Percentiles rank a stretch among this genome's conserved stretches.
Evolutionary conservation across 2,113 vertebrate species (phyloP).

Genomic region (Actenoides hombroni): DNA sequence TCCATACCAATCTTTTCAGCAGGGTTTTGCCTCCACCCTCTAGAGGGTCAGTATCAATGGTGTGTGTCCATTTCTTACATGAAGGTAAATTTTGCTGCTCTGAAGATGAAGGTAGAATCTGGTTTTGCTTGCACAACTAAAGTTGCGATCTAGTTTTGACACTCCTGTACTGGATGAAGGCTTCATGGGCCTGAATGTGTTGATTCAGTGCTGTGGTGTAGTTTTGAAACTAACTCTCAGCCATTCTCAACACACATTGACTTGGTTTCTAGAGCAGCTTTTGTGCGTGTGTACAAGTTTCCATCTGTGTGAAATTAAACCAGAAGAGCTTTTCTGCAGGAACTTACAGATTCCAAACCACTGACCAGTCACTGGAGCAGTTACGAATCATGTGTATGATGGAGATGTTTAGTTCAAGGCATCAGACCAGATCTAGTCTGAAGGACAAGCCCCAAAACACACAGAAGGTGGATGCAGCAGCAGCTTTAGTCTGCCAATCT

Average conservation of each 20-base stretch:
- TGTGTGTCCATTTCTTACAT: not conserved
- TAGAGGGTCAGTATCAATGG: fast-evolving
- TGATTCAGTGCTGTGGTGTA: not conserved
- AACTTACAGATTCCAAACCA: not conserved
- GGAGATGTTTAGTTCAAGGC: not conserved
- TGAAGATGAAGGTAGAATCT: not conserved
- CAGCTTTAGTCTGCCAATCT: not conserved
- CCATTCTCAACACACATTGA: not conserved
- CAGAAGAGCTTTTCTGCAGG: not conserved
- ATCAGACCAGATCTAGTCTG: not conserved
- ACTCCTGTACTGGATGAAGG: not conserved
- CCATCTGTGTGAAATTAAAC: not conserved
- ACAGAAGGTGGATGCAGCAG: not conserved
- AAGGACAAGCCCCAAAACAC: not conserved
- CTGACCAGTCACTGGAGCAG: not conserved
- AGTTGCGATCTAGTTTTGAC: not conserved
- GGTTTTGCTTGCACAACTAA: not conserved
- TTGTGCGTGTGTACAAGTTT: not conserved
- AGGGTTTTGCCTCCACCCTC: not conserved
- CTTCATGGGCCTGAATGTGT: not conserved
- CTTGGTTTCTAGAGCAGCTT: not conserved
- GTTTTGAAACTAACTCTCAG: not conserved
- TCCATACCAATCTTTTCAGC: not conserved
- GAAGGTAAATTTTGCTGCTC: not conserved
- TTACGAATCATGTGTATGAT: not conserved